Conservation (phyloP, 2,888 invertebrate species). For the Cephus nigrinus region DNA sequence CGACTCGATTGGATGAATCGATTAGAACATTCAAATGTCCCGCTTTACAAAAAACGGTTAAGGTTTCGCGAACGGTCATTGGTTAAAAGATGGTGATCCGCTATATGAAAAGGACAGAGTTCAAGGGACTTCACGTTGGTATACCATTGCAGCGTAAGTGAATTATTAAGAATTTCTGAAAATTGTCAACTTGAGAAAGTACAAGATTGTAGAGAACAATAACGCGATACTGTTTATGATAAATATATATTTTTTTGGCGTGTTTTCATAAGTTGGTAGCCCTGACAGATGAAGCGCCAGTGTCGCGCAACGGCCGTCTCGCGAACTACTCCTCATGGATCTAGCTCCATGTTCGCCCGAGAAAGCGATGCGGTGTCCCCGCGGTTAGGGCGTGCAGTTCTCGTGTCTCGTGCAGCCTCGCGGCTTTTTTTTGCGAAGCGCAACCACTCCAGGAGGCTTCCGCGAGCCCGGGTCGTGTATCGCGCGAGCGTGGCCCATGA, state of each 20-base stretch:
- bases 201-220: background rate
- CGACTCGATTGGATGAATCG: background rate
- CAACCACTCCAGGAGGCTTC: constrained; percentile 13
- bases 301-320: constrained; percentile 38
- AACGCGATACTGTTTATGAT: background rate
- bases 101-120: background rate
- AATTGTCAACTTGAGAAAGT: background rate
- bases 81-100: background rate
- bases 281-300: background rate
- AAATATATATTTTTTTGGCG: background rate
- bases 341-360: constrained; percentile 61
- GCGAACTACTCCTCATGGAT: constrained; percentile 53
- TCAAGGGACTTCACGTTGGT: background rate
- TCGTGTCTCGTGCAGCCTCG: constrained; percentile 49
- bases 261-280: background rate
- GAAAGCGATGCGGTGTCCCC: constrained; percentile 63
- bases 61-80: background rate
- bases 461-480: background rate
- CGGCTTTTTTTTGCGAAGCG: constrained; percentile 33
- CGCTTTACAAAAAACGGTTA: background rate
- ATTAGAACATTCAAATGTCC: background rate
- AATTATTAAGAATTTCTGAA: background rate
- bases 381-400: constrained; percentile 63
- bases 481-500: constrained; percentile 3
- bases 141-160: background rate